These are phyloP conservation scores for Zaprionus ornatus DNA, from an alignment of 1,140 invertebrate genomes.

Conservation along the genomic window DNA sequence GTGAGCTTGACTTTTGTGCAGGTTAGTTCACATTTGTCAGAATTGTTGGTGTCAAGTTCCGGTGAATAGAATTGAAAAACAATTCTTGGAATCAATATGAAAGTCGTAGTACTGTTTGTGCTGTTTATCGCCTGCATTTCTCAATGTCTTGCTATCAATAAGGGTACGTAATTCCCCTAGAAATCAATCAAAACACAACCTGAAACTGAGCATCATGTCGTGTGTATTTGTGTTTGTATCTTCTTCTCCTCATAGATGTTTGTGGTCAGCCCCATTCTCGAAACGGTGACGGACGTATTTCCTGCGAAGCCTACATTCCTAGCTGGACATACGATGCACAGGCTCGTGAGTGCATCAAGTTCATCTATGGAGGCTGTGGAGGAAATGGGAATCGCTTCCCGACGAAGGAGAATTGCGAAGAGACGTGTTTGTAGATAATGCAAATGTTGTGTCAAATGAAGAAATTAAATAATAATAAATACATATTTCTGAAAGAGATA, in stretches of 20 bases:
- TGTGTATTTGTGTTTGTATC: not conserved
- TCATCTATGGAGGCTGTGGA: constrained; percentile 91
- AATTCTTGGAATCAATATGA: not conserved
- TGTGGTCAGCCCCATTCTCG: constrained; percentile 17
- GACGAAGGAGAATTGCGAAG: not conserved
- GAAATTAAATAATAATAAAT: no score
- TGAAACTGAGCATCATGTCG: not conserved
- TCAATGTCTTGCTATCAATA: not conserved
- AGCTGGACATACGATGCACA: constrained; percentile 87
- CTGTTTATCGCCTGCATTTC: not conserved
- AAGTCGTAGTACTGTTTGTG: not conserved
- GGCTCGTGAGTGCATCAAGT: constrained; percentile 89
- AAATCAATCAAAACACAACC: not conserved
- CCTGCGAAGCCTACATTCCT: constrained; percentile 26
- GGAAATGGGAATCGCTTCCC: constrained; percentile 94
- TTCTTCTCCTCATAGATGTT: not conserved
- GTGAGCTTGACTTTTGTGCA: not conserved
- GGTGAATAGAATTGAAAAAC: not conserved
- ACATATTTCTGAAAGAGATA: no score
- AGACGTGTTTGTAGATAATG: not conserved
- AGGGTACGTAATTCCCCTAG: not conserved
- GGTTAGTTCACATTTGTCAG: not conserved
- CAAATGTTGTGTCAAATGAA: not conserved
- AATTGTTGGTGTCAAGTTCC: not conserved
- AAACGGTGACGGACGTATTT: constrained; percentile 28